Evolutionary conservation across 1,140 invertebrate genomes (phyloP).

Genomic region (Drosophila pruinosa): DNA sequence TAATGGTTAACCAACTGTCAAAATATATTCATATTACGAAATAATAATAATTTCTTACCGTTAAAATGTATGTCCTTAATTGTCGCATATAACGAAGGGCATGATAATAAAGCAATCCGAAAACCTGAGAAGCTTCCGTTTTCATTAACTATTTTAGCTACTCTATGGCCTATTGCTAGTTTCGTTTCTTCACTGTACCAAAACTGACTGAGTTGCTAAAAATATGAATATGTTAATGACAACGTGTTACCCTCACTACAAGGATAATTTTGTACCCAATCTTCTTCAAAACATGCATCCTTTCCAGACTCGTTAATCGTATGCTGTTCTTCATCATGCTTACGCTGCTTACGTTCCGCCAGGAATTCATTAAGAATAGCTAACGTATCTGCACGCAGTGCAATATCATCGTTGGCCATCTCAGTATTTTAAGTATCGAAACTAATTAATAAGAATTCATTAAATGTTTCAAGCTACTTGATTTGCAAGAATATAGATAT

Average conservation of each 20-base stretch:
- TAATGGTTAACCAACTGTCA: too few species aligned
- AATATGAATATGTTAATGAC: background rate
- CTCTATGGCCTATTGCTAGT: slow-evolving; percentile 87
- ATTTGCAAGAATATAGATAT: too few species aligned
- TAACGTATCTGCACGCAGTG: slow-evolving; percentile 89
- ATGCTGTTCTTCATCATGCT: slow-evolving; percentile 84
- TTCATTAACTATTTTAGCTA: slow-evolving; percentile 67
- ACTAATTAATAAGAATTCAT: too few species aligned
- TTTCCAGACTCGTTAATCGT: slow-evolving; percentile 83
- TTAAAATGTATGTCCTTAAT: slow-evolving; percentile 83
- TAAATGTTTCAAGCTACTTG: too few species aligned
- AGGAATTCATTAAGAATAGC: slow-evolving; percentile 93
- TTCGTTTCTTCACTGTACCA: slow-evolving; percentile 95
- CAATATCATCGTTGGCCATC: slow-evolving; percentile 85
- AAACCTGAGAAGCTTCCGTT: slow-evolving; percentile 76
- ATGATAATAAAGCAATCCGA: slow-evolving; percentile 93
- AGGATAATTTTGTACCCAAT: slow-evolving; percentile 88
- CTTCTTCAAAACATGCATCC: slow-evolving; percentile 88
- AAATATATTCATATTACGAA: background rate
- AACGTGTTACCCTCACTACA: background rate
- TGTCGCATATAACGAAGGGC: slow-evolving; percentile 92
- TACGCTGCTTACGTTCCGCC: slow-evolving; percentile 87
- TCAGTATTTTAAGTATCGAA: too few species aligned
- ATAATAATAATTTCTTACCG: slow-evolving; percentile 43
- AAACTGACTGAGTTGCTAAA: slow-evolving; percentile 97